Evolutionary conservation across 2,797 vertebrate genomes (phyloP), one percentile per base, ranked within the genome.

Genomic region (Chelonia mydas): DNA sequence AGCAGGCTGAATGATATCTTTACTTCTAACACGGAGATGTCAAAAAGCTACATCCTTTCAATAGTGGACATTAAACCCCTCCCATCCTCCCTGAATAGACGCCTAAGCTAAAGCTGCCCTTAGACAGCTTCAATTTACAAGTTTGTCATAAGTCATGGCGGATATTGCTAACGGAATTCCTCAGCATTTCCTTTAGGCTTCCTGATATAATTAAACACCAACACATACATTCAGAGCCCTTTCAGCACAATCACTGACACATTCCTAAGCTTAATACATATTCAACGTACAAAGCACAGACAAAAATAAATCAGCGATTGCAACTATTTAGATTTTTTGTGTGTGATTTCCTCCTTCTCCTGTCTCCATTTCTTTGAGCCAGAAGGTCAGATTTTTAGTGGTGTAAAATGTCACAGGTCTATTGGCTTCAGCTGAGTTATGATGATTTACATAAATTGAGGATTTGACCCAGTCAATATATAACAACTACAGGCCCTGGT

Each of bases 21-120:
- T 95, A 51, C 41, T 97, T 92, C 87, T 91, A 88, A 86, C 91
- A 93, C 4, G 0, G 82, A 94, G 83, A 93, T 96, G 96, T 96
- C 95, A 96, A 51, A 94, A 96, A 90, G 79, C 84, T 87, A 81
- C 84, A 68, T 80, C 90, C 78, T 17, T 93, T 77, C 49, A 82
- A 92, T 2, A 90, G 68, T 3, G 49, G 81, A 80, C 0, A 1
- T 41, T 88, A 61, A 47, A 41, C n/a, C 37, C 68, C 68, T 72
- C 37, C 68, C 21, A 37, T 25, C 37, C 5, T 41, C 68, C 21
- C 10, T 72, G n/a, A 93, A 92, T 61, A 76, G 91, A 74, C 1
- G 4, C 3, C 0, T 77, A 45, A 21, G 13, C 80, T 79, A 80
- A 53, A 50, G 65, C 55, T 59, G 83, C 72, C 92, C 55, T 2